Conservation (phyloP, 2,113 vertebrate species). For the Rhodinocichla rosea region DNA sequence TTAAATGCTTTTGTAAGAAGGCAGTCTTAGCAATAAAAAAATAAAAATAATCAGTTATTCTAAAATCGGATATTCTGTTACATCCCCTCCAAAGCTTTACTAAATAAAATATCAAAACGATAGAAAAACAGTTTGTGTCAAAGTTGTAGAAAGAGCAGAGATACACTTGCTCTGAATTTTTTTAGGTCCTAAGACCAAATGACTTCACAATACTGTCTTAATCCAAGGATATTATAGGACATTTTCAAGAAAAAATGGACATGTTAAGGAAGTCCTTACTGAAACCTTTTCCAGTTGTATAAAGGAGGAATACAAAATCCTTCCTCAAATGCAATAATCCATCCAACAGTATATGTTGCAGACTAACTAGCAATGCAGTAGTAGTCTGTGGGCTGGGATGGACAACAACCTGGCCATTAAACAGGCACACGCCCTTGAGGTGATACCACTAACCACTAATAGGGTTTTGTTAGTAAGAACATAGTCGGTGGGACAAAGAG, state of each 20-base stretch:
- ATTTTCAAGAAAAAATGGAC: neutral
- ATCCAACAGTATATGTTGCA: neutral
- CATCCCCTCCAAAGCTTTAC: neutral
- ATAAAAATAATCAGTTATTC: neutral
- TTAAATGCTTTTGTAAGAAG: neutral
- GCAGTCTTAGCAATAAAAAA: neutral
- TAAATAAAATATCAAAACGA: neutral
- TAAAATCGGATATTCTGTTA: neutral
- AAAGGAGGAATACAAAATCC: neutral
- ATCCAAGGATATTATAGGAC: neutral
- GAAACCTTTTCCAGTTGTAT: neutral
- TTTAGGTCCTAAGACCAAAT: neutral
- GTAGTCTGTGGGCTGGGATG: neutral
- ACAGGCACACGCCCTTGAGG: rapidly evolving
- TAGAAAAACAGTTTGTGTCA: neutral
- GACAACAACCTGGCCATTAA: neutral
- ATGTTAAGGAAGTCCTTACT: neutral
- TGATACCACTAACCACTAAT: rapidly evolving
- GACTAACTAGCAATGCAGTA: neutral
- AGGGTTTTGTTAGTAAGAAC: neutral
- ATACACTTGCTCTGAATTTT: neutral
- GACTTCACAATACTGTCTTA: neutral
- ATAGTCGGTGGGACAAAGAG: neutral
- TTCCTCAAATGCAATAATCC: neutral
- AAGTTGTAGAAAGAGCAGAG: neutral